Percentiles rank a stretch among this genome's conserved stretches.
These are phyloP conservation scores for Drosophila prolongata DNA, from an alignment of 2,888 invertebrate genomes.

Conservation along the genomic window DNA sequence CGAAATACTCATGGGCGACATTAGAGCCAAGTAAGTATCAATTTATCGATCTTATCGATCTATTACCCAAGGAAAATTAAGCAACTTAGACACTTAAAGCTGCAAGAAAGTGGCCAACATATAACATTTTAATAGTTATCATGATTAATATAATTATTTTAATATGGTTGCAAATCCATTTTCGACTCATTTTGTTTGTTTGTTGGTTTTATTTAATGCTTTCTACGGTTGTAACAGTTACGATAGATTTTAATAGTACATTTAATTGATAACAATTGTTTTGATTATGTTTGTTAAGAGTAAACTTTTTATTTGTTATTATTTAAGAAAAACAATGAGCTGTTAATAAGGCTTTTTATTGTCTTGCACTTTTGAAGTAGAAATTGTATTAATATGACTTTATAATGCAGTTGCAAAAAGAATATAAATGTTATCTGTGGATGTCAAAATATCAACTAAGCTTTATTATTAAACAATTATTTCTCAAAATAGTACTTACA, in stretches of 20 bases:
- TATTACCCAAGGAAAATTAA: not conserved
- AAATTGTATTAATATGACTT: too few relatives aligned
- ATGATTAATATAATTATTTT: not conserved
- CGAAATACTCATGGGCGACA: constrained; percentile 98
- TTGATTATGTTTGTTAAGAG: not conserved
- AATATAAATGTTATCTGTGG: too few relatives aligned
- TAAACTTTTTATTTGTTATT: not conserved
- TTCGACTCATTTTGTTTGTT: not conserved
- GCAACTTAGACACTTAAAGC: not conserved
- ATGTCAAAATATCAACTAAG: too few relatives aligned
- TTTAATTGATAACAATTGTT: not conserved
- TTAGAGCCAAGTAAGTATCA: constrained; percentile 88
- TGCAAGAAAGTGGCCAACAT: not conserved
- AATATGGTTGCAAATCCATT: not conserved
- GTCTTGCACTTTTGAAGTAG: too few relatives aligned
- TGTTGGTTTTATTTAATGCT: not conserved
- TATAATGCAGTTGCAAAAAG: too few relatives aligned
- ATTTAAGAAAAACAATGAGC: too few relatives aligned
- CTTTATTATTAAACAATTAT: too few relatives aligned
- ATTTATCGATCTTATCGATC: not conserved
- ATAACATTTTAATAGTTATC: not conserved
- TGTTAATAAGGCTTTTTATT: too few relatives aligned
- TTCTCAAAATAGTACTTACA: too few relatives aligned
- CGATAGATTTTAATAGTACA: not conserved
- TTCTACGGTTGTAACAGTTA: not conserved